These are phyloP conservation scores for Coregonus suidteri DNA, from an alignment of 2,797 vertebrate species.

Conservation along the genomic window DNA sequence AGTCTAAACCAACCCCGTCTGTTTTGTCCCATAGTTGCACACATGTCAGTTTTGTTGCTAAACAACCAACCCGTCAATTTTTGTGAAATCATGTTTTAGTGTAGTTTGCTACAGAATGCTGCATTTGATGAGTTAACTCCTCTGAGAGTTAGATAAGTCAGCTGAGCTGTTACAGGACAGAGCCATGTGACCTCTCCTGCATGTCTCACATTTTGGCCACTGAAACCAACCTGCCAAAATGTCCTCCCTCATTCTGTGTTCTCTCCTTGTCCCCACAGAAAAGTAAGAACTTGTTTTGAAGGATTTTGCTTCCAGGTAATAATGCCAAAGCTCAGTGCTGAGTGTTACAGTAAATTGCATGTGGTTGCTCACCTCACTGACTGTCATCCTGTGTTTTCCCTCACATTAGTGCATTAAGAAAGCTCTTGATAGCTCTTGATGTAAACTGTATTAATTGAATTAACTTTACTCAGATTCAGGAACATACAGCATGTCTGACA, in stretches of 20 bases:
- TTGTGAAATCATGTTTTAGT: too few relatives aligned
- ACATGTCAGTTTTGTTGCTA: too few relatives aligned
- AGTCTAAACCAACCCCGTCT: too few relatives aligned
- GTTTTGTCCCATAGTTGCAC: too few relatives aligned
- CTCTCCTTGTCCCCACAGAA: conserved; percentile 68
- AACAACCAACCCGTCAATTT: too few relatives aligned
- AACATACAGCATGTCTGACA: neutral
- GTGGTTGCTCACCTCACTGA: neutral
- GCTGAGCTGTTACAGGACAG: neutral
- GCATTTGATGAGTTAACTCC: neutral
- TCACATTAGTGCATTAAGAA: neutral
- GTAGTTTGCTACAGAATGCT: too few relatives aligned
- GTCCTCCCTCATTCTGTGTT: conserved; percentile 30
- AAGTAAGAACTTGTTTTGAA: conserved; percentile 83
- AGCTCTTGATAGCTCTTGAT: neutral
- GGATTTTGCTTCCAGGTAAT: conserved; percentile 74
- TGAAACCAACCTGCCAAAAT: conserved; percentile 27
- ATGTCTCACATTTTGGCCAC: conserved; percentile 28
- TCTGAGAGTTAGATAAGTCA: neutral
- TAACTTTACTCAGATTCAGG: too few relatives aligned
- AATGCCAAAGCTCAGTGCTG: neutral
- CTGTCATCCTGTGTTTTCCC: neutral
- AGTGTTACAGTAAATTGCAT: conserved; percentile 4
- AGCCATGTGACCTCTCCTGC: conserved; percentile 19
- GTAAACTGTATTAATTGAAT: neutral